These are phyloP conservation scores for Heliocidaris erythrogramma DNA, from an alignment of 35 echinoderm and acorn worm species.

Conservation along the genomic window DNA sequence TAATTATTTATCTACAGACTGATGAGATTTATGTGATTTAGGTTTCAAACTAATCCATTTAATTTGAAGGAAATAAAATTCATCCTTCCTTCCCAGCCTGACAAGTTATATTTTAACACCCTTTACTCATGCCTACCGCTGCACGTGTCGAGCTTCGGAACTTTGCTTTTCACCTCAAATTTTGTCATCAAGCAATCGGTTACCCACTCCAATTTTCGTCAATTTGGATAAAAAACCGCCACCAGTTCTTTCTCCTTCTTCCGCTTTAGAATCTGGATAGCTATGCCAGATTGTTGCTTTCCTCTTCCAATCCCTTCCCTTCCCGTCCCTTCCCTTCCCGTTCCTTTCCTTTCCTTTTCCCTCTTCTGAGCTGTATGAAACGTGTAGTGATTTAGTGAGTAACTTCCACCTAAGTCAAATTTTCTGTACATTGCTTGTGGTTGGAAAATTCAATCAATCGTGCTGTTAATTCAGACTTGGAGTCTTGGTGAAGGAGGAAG, in stretches of 20 bases:
- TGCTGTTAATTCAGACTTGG: neutral
- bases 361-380: neutral
- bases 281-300: neutral
- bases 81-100: neutral
- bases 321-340: neutral
- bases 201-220: neutral
- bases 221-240: neutral
- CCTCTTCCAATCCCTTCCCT: neutral
- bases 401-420: constrained; percentile 29
- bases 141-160: neutral
- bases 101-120: neutral
- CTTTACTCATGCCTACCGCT: neutral
- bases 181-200: neutral
- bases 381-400: constrained; percentile 18
- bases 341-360: neutral
- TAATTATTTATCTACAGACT: no score
- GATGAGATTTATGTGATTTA: neutral
- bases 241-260: neutral
- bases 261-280: neutral
- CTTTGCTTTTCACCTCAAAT: neutral
- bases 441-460: constrained; percentile 11
- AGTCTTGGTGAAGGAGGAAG: neutral
- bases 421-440: neutral
- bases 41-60: neutral
- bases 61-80: neutral